Conservation (phyloP, 2,888 invertebrate species). For the Ectemnius continuus region DNA sequence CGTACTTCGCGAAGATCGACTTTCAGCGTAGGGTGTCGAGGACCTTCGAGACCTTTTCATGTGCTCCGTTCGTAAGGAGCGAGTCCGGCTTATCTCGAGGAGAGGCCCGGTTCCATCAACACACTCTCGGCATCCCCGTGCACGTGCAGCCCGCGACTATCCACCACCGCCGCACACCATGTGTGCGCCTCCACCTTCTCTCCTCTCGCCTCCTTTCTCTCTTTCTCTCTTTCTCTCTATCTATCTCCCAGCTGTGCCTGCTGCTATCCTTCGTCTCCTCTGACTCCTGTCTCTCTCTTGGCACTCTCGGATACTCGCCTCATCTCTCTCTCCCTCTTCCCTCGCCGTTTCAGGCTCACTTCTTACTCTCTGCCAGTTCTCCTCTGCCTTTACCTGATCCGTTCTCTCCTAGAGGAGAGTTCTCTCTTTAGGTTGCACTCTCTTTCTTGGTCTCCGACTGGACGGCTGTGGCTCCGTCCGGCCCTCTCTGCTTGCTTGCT, state of each 20-base stretch:
- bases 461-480: constrained; percentile 8
- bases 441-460: constrained; percentile 4
- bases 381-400: neutral
- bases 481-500: constrained; percentile 16
- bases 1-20: constrained; percentile 42
- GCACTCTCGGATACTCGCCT: constrained; percentile 9
- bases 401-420: neutral
- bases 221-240: constrained; percentile 14
- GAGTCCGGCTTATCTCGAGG: constrained; percentile 57
- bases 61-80: constrained; percentile 55
- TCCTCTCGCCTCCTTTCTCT: neutral
- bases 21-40: constrained; percentile 51
- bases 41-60: constrained; percentile 62
- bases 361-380: neutral
- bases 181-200: constrained; percentile 39
- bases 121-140: constrained; percentile 26
- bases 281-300: constrained; percentile 2
- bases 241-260: constrained; percentile 9
- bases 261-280: constrained; percentile 16
- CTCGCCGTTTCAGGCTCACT: neutral
- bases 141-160: neutral
- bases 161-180: constrained; percentile 53
- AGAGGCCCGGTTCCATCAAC: constrained; percentile 57
- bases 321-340: neutral
- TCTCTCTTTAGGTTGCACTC: neutral